Percentiles rank a stretch among this genome's conserved stretches.
These are phyloP conservation scores for Drosophila trapezifrons DNA, from an alignment of 1,140 invertebrate genomes.

Conservation along the genomic window DNA sequence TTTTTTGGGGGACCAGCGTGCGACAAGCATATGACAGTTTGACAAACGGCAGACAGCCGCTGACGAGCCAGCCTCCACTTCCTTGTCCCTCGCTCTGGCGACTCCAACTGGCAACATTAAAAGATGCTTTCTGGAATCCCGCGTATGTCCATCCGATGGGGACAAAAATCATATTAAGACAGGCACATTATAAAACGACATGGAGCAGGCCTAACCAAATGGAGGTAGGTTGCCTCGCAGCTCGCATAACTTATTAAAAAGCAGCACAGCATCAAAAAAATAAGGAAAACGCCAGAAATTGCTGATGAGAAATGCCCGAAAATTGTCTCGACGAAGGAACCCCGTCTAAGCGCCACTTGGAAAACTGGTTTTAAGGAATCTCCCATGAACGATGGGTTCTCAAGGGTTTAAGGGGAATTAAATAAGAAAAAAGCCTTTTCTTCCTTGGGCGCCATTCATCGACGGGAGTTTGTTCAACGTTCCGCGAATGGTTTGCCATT, in stretches of 20 bases:
- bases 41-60: conserved; percentile 70
- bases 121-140: conserved; percentile 73
- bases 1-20: conserved; percentile 49
- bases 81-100: not conserved
- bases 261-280: conserved; percentile 35
- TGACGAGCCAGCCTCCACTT: conserved; percentile 41
- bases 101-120: conserved; percentile 32
- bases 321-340: conserved; percentile 40
- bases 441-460: conserved; percentile 72
- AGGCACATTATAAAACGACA: conserved; percentile 78
- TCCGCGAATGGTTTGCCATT: conserved; percentile 51
- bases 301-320: conserved; percentile 63
- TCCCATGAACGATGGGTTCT: conserved; percentile 6
- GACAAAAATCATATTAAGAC: conserved; percentile 82
- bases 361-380: conserved; percentile 60
- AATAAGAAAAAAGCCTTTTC: not conserved
- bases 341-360: conserved; percentile 76
- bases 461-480: conserved; percentile 13
- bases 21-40: conserved; percentile 82
- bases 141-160: conserved; percentile 65
- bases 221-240: conserved; percentile 6
- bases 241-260: conserved; percentile 70
- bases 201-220: conserved; percentile 39
- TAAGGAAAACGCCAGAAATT: conserved; percentile 57
- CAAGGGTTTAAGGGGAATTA: conserved; percentile 1